Conservation (phyloP, 2,113 vertebrate genomes). For the Ceyx margarethae region DNA sequence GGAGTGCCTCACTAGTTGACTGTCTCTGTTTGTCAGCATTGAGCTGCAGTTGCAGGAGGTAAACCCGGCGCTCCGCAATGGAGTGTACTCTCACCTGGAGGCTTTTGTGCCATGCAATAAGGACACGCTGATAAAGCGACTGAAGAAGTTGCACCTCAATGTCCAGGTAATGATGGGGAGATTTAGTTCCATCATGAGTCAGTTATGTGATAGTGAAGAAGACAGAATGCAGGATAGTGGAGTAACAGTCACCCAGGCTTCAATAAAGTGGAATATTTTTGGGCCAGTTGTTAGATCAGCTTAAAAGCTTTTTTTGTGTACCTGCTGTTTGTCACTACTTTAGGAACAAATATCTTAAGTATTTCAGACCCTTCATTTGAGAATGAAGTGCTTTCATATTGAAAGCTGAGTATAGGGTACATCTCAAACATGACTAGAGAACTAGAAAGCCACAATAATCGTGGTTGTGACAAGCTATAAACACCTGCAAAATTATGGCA, state of each 20-base stretch:
- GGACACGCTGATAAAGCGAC: slow-evolving; percentile 93
- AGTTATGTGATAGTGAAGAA: fast-evolving
- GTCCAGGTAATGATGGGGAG: slow-evolving; percentile 81
- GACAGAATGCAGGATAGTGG: background rate
- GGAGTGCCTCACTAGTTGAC: background rate
- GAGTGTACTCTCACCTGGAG: slow-evolving; percentile 92
- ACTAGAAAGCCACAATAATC: background rate
- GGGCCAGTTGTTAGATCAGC: background rate
- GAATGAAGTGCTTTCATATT: background rate
- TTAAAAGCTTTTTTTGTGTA: background rate
- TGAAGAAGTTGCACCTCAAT: slow-evolving; percentile 97
- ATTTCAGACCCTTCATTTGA: background rate
- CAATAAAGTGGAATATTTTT: background rate
- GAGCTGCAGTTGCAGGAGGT: slow-evolving; percentile 96
- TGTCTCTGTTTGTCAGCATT: slow-evolving; percentile 79
- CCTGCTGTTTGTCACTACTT: background rate
- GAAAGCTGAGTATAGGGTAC: background rate
- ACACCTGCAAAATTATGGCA: background rate
- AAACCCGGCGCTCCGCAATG: slow-evolving; percentile 78
- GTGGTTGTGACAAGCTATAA: background rate
- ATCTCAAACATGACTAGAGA: background rate
- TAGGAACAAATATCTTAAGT: background rate
- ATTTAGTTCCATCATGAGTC: background rate
- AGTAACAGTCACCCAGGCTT: background rate
- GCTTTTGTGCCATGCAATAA: slow-evolving; percentile 98